These are phyloP conservation scores for Sicus ferrugineus DNA, from an alignment of 2,888 invertebrate genomes.

Conservation along the genomic window DNA sequence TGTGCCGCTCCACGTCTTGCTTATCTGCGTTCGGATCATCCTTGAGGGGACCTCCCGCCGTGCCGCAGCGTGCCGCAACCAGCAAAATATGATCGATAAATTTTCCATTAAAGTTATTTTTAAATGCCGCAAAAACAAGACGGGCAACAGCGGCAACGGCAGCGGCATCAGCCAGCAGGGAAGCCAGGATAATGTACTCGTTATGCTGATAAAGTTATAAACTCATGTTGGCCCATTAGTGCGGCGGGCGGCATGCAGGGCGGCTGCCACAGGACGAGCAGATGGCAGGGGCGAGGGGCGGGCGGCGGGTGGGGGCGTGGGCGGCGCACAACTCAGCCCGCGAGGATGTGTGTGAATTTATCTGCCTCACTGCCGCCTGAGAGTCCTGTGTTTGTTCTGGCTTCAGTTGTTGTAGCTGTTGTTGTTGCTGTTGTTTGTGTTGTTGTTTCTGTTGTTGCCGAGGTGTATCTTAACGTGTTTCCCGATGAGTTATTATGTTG, in stretches of 20 bases:
- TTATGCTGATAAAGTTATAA: slow-evolving; percentile 61
- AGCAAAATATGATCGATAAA: slow-evolving; percentile 59
- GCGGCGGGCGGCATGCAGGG: slow-evolving; percentile 5
- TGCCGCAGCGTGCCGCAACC: slow-evolving; percentile 27
- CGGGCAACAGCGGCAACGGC: slow-evolving; percentile 9
- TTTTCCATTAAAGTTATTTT: slow-evolving; percentile 62
- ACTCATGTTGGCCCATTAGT: slow-evolving; percentile 49
- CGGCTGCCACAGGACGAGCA: neutral
- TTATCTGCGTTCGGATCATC: slow-evolving; percentile 41
- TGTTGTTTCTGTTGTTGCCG: neutral
- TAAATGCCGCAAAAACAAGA: slow-evolving; percentile 53
- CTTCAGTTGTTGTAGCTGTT: neutral
- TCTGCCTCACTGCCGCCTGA: slow-evolving; percentile 12
- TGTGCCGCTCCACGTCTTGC: slow-evolving; percentile 19
- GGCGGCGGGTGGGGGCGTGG: neutral
- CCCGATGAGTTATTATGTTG: slow-evolving; percentile 28
- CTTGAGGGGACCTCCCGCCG: slow-evolving; percentile 26
- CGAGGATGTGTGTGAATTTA: slow-evolving; percentile 27
- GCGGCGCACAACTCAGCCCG: neutral
- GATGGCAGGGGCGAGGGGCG: neutral
- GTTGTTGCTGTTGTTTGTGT: neutral
- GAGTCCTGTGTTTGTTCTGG: slow-evolving; percentile 1
- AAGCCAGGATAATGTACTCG: slow-evolving; percentile 56
- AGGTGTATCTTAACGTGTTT: slow-evolving; percentile 17
- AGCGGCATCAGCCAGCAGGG: slow-evolving; percentile 19